Percentiles rank a stretch among this genome's conserved stretches.
These are phyloP conservation scores for Ferrisia virgata DNA, from an alignment of 2,888 invertebrate species.

Conservation along the genomic window DNA sequence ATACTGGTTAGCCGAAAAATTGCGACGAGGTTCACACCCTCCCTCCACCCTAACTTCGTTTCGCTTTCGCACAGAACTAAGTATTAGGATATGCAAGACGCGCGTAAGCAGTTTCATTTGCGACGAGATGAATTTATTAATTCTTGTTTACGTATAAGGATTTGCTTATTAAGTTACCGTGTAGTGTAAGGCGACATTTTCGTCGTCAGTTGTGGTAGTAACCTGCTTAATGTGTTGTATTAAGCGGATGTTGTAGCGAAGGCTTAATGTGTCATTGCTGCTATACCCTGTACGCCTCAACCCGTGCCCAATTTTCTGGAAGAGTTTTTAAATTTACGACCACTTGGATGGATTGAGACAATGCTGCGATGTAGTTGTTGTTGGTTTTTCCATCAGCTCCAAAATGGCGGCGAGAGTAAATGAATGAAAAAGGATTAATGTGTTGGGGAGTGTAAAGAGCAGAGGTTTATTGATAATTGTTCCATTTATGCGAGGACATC, in stretches of 20 bases:
- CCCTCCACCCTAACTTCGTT: neutral
- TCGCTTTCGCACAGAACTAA: too few species aligned
- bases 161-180: constrained; percentile 17
- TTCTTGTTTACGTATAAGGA: constrained; percentile 25
- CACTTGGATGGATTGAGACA: neutral
- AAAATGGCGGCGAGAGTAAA: neutral
- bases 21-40: neutral
- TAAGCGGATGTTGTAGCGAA: constrained; percentile 6
- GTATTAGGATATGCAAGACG: neutral
- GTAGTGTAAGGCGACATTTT: neutral
- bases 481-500: too few species aligned
- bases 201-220: neutral
- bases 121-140: constrained; percentile 22
- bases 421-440: too few species aligned
- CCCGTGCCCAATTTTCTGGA: neutral
- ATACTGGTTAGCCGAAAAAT: constrained; percentile 15
- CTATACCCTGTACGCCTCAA: neutral
- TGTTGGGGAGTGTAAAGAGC: too few species aligned
- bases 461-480: too few species aligned
- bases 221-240: constrained; percentile 11
- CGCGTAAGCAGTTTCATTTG: constrained; percentile 7
- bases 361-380: neutral
- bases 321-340: neutral
- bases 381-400: neutral
- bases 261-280: constrained; percentile 8